These are phyloP conservation scores for Umimayanthus kanabou DNA, from an alignment of 92 coral and sea anemone species.

Conservation along the genomic window DNA sequence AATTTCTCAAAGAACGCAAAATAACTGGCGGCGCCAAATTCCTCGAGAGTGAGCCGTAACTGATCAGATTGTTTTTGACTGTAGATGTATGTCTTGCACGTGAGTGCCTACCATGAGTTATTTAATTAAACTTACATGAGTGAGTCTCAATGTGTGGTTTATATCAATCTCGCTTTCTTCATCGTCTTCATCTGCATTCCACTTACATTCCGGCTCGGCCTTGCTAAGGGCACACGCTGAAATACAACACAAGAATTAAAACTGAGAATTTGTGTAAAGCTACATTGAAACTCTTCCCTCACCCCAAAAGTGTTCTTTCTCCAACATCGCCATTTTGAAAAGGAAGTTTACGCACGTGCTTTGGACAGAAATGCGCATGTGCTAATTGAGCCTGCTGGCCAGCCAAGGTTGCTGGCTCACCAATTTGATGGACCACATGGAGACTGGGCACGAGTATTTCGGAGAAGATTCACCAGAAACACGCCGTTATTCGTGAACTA, in stretches of 20 bases:
- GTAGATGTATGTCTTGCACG: background rate
- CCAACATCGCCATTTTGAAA: constrained; percentile 34
- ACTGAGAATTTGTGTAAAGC: background rate
- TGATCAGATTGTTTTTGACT: background rate
- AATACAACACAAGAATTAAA: background rate
- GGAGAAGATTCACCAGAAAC: too few relatives aligned
- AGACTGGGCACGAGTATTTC: too few relatives aligned
- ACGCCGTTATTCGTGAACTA: too few relatives aligned
- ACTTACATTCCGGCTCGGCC: constrained; percentile 1
- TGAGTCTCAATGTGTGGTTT: background rate
- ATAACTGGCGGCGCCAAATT: too few relatives aligned
- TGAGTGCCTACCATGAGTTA: background rate
- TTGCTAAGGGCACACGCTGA: constrained; percentile 35
- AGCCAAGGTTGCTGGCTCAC: background rate
- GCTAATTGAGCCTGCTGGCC: background rate
- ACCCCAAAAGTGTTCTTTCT: constrained; percentile 36
- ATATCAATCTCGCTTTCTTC: constrained; percentile 21
- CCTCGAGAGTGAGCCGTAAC: too few relatives aligned
- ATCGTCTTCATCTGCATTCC: constrained; percentile 20
- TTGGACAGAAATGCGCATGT: background rate
- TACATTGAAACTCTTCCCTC: background rate
- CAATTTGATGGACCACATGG: too few relatives aligned
- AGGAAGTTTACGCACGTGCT: constrained; percentile 9
- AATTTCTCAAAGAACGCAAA: too few relatives aligned
- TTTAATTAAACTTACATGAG: constrained; percentile 9